These are phyloP conservation scores for Spatulosminthurus flaviceps DNA, from an alignment of 2,888 invertebrate species.

Conservation along the genomic window DNA sequence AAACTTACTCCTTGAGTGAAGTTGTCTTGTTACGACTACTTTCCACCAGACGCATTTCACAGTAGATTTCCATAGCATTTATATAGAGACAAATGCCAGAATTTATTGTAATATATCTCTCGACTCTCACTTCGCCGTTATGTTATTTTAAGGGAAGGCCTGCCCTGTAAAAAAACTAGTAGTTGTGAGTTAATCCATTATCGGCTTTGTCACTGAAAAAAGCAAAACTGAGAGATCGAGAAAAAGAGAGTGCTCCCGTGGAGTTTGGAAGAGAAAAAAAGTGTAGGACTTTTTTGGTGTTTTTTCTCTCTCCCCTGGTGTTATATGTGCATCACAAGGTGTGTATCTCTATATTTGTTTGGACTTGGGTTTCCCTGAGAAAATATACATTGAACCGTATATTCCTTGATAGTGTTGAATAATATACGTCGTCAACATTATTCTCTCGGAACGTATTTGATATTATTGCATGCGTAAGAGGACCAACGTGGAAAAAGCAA, in stretches of 20 bases:
- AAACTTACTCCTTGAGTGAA: background rate
- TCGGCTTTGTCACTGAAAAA: slow-evolving; percentile 40
- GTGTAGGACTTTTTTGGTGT: background rate
- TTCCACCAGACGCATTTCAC: no score
- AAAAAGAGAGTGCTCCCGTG: slow-evolving; percentile 5
- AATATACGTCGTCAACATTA: background rate
- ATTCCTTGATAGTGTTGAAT: background rate
- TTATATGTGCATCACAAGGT: background rate
- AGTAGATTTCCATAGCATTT: background rate
- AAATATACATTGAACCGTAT: background rate
- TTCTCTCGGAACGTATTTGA: background rate
- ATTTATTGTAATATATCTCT: background rate
- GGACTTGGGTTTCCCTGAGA: slow-evolving; percentile 5
- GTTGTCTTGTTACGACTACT: background rate
- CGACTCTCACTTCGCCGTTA: background rate
- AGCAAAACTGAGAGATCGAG: slow-evolving; percentile 23
- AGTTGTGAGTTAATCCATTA: slow-evolving; percentile 40
- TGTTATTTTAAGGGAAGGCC: slow-evolving; percentile 18
- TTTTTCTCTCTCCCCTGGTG: background rate
- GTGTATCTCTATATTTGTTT: slow-evolving; percentile 13
- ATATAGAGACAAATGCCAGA: background rate
- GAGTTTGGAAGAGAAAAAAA: background rate
- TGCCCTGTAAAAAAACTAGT: background rate
- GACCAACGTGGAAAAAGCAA: slow-evolving; percentile 6
- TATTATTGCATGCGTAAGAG: slow-evolving; percentile 19